Conservation (phyloP, 2,113 vertebrate species). For the Nasalis larvatus region DNA sequence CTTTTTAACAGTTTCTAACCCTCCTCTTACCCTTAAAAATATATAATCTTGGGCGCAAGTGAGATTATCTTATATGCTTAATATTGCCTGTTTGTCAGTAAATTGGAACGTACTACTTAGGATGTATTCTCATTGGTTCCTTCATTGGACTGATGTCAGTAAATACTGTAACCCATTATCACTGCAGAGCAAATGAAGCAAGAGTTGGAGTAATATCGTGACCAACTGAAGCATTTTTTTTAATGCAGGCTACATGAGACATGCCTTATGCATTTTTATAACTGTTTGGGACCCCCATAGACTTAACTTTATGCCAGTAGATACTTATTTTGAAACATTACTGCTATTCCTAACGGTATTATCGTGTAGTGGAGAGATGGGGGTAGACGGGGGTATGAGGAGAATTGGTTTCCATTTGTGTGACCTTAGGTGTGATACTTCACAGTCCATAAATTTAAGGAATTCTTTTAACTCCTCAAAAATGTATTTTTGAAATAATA, state of each 20-base stretch:
- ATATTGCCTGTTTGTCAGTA: constrained; percentile 17
- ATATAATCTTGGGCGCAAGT: neutral
- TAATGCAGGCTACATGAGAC: neutral
- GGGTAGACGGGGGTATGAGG: neutral
- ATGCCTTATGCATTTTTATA: neutral
- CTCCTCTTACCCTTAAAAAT: neutral
- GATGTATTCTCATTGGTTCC: neutral
- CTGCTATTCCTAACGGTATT: neutral
- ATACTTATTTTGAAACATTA: neutral
- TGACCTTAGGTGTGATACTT: neutral
- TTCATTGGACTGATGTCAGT: neutral
- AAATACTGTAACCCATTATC: neutral
- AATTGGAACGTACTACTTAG: constrained; percentile 22
- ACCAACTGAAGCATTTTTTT: neutral
- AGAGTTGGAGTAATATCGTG: neutral
- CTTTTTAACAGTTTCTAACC: constrained; percentile 43
- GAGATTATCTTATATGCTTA: neutral
- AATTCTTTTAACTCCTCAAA: neutral
- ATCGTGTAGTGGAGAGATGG: neutral
- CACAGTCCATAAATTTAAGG: neutral
- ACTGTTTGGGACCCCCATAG: neutral
- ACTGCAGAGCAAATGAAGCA: neutral
- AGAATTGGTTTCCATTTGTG: neutral
- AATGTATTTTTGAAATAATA: neutral
- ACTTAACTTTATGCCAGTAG: neutral